These are phyloP conservation scores for Otis tarda DNA, from an alignment of 2,113 vertebrate species.

Conservation along the genomic window DNA sequence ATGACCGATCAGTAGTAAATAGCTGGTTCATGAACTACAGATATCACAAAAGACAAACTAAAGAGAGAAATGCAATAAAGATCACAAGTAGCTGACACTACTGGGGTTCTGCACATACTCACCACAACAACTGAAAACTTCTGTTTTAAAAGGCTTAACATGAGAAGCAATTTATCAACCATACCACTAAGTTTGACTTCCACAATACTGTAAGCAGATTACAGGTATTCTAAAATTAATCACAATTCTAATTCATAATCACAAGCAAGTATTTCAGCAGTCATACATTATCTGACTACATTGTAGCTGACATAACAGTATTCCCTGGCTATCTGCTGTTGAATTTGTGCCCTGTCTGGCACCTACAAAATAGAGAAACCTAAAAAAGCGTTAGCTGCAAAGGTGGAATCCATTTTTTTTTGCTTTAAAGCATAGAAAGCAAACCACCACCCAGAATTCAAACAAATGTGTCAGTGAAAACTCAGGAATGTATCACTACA, in stretches of 20 bases:
- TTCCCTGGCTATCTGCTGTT: not conserved
- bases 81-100: not conserved
- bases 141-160: not conserved
- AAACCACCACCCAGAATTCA: not conserved
- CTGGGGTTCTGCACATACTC: not conserved
- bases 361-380: not conserved
- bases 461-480: not conserved
- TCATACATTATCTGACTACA: not conserved
- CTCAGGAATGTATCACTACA: not conserved
- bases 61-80: not conserved
- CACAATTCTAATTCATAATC: not conserved
- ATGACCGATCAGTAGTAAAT: conserved; percentile 21
- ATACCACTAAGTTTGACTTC: not conserved
- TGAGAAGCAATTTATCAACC: not conserved
- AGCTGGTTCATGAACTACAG: not conserved
- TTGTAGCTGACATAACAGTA: not conserved
- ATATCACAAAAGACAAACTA: conserved; percentile 22
- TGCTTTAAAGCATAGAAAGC: not conserved
- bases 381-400: not conserved
- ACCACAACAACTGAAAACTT: not conserved
- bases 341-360: not conserved
- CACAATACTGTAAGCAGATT: conserved; percentile 11
- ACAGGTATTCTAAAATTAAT: conserved; percentile 27
- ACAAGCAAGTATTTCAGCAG: not conserved
- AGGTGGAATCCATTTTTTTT: not conserved